Conservation (phyloP, 1,140 invertebrate genomes). For the Stenopsyche tienmushanensis region DNA sequence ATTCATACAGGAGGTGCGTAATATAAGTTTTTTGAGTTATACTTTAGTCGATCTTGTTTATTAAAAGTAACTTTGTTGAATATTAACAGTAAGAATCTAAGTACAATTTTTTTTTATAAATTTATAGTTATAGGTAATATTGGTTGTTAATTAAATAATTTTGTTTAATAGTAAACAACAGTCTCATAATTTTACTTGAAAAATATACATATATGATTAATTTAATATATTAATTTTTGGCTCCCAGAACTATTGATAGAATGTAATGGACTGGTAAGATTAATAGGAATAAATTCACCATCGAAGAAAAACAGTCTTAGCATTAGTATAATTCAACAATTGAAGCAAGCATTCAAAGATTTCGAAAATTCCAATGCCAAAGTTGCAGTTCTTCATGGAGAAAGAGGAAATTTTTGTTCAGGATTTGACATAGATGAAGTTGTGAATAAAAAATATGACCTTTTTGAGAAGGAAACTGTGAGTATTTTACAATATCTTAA, state of each 20-base stretch:
- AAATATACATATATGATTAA: no score
- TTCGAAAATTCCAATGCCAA: conserved; percentile 77
- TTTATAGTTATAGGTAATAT: no score
- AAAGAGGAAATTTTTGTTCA: conserved; percentile 87
- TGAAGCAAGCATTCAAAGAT: conserved; percentile 69
- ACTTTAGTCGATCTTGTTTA: no score
- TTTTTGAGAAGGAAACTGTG: conserved; percentile 53
- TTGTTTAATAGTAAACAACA: neutral
- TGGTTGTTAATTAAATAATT: no score
- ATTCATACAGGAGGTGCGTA: no score
- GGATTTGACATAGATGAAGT: conserved; percentile 82
- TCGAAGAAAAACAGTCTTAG: conserved; percentile 80
- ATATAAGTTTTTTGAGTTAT: no score
- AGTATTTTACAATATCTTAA: conserved; percentile 35
- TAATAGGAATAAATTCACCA: conserved; percentile 86
- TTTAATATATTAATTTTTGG: conserved; percentile 12
- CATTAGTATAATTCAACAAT: conserved; percentile 61
- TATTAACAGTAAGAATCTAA: no score
- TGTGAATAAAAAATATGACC: conserved; percentile 54
- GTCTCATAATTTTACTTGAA: neutral
- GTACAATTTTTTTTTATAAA: no score
- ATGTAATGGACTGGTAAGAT: conserved; percentile 63
- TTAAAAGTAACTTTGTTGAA: no score
- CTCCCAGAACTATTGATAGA: conserved; percentile 62
- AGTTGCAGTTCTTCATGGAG: conserved; percentile 80